Evolutionary conservation across 2,888 invertebrate genomes (phyloP).

Genomic region (Synergus umbraculus): DNA sequence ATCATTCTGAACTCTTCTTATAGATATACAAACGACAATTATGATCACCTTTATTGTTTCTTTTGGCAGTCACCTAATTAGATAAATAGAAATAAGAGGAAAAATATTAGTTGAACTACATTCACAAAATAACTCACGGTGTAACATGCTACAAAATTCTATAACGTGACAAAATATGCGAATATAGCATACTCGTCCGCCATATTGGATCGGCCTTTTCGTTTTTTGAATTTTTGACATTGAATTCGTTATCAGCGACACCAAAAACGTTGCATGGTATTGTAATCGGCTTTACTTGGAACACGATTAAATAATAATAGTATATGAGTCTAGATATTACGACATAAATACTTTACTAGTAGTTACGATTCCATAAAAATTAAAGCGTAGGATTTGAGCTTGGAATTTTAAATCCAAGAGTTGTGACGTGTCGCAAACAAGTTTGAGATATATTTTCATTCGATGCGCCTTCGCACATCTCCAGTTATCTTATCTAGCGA

Average conservation of each 20-base stretch:
- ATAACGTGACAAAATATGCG: too few relatives aligned
- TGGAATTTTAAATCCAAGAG: not conserved
- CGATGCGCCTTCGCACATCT: not conserved
- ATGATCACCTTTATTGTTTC: not conserved
- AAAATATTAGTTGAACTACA: not conserved
- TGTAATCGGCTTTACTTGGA: too few relatives aligned
- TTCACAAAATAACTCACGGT: too few relatives aligned
- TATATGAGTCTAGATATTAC: not conserved
- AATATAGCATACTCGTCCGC: too few relatives aligned
- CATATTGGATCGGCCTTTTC: too few relatives aligned
- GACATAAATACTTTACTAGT: not conserved
- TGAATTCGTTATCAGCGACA: too few relatives aligned
- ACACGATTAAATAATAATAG: too few relatives aligned
- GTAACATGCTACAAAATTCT: too few relatives aligned
- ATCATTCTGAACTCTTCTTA: conserved; percentile 9
- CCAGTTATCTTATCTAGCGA: not conserved
- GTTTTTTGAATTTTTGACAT: too few relatives aligned
- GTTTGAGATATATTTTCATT: not conserved
- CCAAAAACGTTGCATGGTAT: too few relatives aligned
- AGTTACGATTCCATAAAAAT: not conserved
- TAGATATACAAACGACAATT: not conserved
- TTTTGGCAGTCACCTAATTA: not conserved
- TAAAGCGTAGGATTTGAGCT: not conserved
- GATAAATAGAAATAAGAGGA: not conserved
- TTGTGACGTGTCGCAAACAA: not conserved